phyloP scores from a whole-genome alignment of 2,113 vertebrate genomes.

The Eolophus roseicapilla region DNA sequence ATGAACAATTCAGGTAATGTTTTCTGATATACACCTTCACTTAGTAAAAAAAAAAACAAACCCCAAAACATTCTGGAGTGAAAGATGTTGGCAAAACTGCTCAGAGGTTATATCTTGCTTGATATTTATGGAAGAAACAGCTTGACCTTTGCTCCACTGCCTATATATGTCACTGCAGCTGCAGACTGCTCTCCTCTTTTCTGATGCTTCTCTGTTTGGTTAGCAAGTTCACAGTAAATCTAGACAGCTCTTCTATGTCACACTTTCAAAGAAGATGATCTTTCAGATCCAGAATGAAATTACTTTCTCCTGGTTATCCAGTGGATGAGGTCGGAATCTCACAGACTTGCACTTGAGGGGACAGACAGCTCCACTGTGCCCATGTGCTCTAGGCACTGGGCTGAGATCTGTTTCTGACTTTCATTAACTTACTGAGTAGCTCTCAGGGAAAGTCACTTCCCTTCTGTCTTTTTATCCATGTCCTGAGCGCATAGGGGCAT shows the following conservation, averaged over 20 bases:
- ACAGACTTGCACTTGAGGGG: background rate
- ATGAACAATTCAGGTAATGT: background rate
- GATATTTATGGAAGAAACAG: background rate
- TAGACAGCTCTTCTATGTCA: background rate
- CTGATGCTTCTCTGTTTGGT: background rate
- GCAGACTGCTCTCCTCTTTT: background rate
- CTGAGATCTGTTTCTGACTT: background rate
- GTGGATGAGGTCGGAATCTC: background rate
- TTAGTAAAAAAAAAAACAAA: background rate
- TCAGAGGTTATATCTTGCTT: background rate
- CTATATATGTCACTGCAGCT: background rate
- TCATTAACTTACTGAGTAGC: background rate
- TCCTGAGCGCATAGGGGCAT: accelerated
- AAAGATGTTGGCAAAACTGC: background rate
- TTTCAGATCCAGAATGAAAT: background rate
- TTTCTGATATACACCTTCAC: background rate
- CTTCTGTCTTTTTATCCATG: background rate
- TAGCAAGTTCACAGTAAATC: background rate
- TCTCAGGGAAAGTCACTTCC: background rate
- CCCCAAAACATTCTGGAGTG: background rate
- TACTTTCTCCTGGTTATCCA: background rate
- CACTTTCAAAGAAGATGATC: background rate
- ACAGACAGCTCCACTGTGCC: background rate
- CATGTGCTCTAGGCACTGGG: background rate
- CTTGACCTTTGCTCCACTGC: background rate